These are phyloP conservation scores for Oriolus oriolus DNA, from an alignment of 2,113 vertebrate species.

Conservation along the genomic window DNA sequence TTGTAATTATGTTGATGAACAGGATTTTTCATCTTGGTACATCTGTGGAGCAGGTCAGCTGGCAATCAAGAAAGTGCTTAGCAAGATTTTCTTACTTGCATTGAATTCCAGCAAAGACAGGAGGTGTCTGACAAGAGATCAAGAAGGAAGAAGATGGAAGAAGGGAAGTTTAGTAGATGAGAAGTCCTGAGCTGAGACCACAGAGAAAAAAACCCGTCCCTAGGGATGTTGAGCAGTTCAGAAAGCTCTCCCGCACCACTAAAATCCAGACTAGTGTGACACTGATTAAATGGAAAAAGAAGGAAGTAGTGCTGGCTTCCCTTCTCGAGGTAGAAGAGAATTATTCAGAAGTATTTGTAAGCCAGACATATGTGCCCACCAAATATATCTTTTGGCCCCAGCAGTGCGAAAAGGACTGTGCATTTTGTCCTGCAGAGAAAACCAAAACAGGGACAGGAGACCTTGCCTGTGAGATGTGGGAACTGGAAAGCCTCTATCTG, in stretches of 20 bases:
- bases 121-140: not conserved
- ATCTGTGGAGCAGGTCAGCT: not conserved
- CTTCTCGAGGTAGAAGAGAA: not conserved
- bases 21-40: constrained; percentile 12
- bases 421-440: not conserved
- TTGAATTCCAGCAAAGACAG: not conserved
- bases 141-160: not conserved
- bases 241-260: not conserved
- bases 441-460: not conserved
- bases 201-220: not conserved
- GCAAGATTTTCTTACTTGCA: not conserved
- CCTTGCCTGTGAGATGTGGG: not conserved
- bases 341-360: not conserved
- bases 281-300: not conserved
- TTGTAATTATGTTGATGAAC: constrained; percentile 1
- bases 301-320: not conserved
- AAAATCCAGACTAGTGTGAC: not conserved
- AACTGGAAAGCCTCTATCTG: not conserved
- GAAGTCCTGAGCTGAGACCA: not conserved
- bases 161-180: not conserved
- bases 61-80: not conserved
- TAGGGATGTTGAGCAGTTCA: not conserved
- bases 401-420: not conserved
- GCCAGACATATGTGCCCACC: not conserved
- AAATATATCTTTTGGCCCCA: not conserved